A percentile compares a stretch with the other conserved stretches of the same genome.
These are phyloP conservation scores for Altica lythri DNA, from an alignment of 2,888 invertebrate genomes.

Conservation along the genomic window DNA sequence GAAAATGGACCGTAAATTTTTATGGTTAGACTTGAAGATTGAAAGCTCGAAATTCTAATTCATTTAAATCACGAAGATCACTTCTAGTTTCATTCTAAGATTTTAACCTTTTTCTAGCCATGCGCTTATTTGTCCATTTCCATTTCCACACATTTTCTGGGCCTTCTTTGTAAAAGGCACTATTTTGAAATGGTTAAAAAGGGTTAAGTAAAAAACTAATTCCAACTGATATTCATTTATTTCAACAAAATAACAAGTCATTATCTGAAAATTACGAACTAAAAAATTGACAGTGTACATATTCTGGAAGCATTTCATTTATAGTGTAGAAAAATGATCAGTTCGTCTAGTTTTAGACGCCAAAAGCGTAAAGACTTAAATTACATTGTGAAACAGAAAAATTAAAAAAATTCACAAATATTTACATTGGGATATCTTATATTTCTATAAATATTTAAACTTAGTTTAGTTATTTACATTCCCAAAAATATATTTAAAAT, in stretches of 20 bases:
- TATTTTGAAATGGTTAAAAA: too few species aligned
- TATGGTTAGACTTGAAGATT: too few species aligned
- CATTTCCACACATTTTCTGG: too few species aligned
- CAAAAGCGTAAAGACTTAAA: slow-evolving; percentile 51
- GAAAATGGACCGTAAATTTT: too few species aligned
- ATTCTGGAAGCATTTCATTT: slow-evolving; percentile 55
- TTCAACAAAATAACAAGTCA: slow-evolving; percentile 58
- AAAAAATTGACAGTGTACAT: slow-evolving; percentile 57
- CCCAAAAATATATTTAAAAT: slow-evolving; percentile 40
- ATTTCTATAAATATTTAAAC: slow-evolving; percentile 45
- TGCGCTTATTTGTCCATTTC: too few species aligned
- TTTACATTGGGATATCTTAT: slow-evolving; percentile 50
- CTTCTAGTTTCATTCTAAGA: too few species aligned
- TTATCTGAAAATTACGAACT: slow-evolving; percentile 56
- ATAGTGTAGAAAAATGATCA: slow-evolving; percentile 55
- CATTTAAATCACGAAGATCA: too few species aligned
- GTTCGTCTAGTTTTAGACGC: slow-evolving; percentile 51
- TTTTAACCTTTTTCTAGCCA: too few species aligned
- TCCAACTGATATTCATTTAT: slow-evolving; percentile 58
- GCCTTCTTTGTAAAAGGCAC: too few species aligned
- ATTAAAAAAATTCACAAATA: slow-evolving; percentile 55
- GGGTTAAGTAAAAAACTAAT: too few species aligned
- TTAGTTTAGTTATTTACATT: slow-evolving; percentile 48
- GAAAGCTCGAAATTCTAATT: too few species aligned
- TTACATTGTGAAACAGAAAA: slow-evolving; percentile 51